A percentile compares a stretch with the other conserved stretches of the same genome.
Evolutionary conservation across 92 coral and sea anemone species (phyloP).

Genomic region (Phenganax stokvisi): DNA sequence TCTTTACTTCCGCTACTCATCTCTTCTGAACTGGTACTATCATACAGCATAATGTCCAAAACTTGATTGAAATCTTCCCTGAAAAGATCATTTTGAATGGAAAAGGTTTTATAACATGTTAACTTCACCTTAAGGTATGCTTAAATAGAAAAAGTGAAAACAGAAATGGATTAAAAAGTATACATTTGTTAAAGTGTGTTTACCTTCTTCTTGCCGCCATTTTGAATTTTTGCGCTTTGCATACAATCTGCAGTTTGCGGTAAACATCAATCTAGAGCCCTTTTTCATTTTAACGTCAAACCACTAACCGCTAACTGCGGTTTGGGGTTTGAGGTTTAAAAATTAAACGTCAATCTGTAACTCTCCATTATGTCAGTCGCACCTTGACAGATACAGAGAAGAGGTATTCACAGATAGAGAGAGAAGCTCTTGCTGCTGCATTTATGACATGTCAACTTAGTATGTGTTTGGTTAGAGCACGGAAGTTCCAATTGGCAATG

Average conservation of each 20-base stretch:
- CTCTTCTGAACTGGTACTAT: neutral
- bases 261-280: slow-evolving; percentile 1
- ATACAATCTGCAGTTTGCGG: neutral
- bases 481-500: slow-evolving; percentile 58
- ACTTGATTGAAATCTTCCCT: neutral
- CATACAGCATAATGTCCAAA: neutral
- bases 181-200: neutral
- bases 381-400: slow-evolving; percentile 47
- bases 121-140: neutral
- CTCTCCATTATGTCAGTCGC: slow-evolving; percentile 29
- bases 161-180: neutral
- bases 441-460: slow-evolving; percentile 52
- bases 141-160: neutral
- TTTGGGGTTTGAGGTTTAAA: neutral
- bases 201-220: slow-evolving; percentile 3
- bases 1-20: neutral
- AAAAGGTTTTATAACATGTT: neutral
- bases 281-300: neutral
- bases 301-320: too few relatives aligned
- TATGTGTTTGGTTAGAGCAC: slow-evolving; percentile 55
- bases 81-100: neutral
- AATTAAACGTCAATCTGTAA: neutral
- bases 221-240: slow-evolving; percentile 1
- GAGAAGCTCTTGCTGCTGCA: slow-evolving; percentile 52
- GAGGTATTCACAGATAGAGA: slow-evolving; percentile 49